Conservation (phyloP, 2,888 invertebrate species). For the Hofmannophila pseudospretella region DNA sequence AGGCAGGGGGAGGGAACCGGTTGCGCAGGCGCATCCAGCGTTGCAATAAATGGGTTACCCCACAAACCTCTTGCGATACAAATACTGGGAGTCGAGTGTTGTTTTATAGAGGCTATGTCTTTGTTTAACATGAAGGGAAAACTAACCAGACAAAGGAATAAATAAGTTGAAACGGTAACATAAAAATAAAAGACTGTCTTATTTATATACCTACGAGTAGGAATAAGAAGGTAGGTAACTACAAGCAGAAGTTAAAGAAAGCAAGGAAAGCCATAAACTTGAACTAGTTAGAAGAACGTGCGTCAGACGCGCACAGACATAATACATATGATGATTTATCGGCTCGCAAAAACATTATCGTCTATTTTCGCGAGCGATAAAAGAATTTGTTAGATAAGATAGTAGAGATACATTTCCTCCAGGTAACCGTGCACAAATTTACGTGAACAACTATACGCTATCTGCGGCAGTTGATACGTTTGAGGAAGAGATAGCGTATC, state of each 20-base stretch:
- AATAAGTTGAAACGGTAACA: too few species aligned
- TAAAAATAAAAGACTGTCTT: too few species aligned
- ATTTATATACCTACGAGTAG: too few species aligned
- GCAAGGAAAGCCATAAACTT: neutral
- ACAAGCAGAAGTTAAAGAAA: neutral
- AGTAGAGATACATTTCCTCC: conserved; percentile 52
- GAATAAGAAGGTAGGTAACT: too few species aligned
- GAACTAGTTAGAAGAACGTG: neutral
- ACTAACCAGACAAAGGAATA: too few species aligned
- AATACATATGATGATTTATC: conserved; percentile 37
- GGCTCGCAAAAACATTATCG: conserved; percentile 37
- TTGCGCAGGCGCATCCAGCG: conserved; percentile 48
- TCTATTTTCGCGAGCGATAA: conserved; percentile 45
- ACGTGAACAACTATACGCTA: conserved; percentile 30
- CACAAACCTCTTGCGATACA: conserved; percentile 73
- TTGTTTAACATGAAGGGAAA: neutral
- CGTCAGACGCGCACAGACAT: neutral
- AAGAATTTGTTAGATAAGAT: conserved; percentile 40
- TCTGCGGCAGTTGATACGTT: conserved; percentile 24
- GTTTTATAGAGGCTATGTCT: conserved; percentile 2
- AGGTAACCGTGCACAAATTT: conserved; percentile 38
- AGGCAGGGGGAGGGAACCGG: conserved; percentile 47
- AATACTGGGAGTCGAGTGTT: conserved; percentile 24
- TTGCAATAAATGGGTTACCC: conserved; percentile 72
- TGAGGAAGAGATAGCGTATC: conserved; percentile 19